A percentile compares a stretch with the other conserved stretches of the same genome.
Evolutionary conservation across 2,888 invertebrate genomes (phyloP).

Genomic region (Caenorhabditis imperialis): DNA sequence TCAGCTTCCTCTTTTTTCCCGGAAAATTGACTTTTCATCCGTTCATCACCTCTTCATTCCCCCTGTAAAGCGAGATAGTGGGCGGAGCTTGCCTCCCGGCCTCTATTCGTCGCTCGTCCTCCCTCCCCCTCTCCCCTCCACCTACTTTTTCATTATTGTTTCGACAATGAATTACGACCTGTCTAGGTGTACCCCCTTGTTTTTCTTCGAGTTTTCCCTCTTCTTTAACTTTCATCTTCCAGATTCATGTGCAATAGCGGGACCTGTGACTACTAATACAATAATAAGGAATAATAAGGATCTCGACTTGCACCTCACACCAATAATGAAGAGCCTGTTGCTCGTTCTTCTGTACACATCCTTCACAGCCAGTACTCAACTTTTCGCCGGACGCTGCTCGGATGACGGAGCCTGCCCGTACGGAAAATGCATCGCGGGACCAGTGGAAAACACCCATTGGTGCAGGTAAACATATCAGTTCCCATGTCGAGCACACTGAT

Average conservation of each 20-base stretch:
- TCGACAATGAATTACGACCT: slow-evolving; percentile 12
- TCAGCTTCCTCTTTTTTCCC: slow-evolving; percentile 4
- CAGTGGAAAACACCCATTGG: slow-evolving; percentile 1
- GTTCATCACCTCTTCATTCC: slow-evolving; percentile 4
- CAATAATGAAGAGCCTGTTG: neutral
- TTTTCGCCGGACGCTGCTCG: slow-evolving; percentile 15
- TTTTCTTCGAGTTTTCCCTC: neutral
- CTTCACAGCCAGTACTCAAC: neutral
- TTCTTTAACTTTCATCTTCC: neutral
- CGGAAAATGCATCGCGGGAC: slow-evolving; percentile 14
- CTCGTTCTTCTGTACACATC: neutral
- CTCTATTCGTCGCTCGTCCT: neutral
- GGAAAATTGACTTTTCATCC: neutral
- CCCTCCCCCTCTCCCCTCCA: slow-evolving; percentile 5
- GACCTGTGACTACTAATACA: slow-evolving; percentile 16
- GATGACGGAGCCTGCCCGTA: neutral
- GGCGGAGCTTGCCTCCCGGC: slow-evolving; percentile 18
- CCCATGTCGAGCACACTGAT: slow-evolving; percentile 16
- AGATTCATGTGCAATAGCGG: slow-evolving; percentile 39
- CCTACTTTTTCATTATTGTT: slow-evolving; percentile 9
- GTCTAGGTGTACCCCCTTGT: neutral
- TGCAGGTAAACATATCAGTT: slow-evolving; percentile 21
- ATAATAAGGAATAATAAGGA: slow-evolving; percentile 3
- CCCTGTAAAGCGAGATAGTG: neutral
- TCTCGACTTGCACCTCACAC: neutral